These are phyloP conservation scores for Gastracanthus pulcherrimus DNA, from an alignment of 2,888 invertebrate species.

Conservation along the genomic window DNA sequence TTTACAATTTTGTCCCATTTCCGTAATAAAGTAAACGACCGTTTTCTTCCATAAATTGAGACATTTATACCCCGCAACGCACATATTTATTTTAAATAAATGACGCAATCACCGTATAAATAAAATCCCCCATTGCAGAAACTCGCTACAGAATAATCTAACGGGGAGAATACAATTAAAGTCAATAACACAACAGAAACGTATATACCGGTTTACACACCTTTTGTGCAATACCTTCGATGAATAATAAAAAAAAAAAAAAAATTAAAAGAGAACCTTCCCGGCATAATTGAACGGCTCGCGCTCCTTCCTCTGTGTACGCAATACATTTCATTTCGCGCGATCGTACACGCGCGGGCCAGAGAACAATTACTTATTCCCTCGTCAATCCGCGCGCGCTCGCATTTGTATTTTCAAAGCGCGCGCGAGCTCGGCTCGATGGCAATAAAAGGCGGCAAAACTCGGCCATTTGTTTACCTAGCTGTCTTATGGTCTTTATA, in stretches of 20 bases:
- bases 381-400: not conserved
- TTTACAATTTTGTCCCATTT: slow-evolving; percentile 37
- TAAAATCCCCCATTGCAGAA: not conserved
- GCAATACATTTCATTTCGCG: slow-evolving; percentile 3
- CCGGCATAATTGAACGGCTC: not conserved
- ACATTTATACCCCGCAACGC: slow-evolving; percentile 11
- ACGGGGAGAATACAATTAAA: slow-evolving; percentile 18
- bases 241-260: slow-evolving; percentile 22
- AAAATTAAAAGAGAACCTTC: not conserved
- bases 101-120: not conserved
- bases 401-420: no score
- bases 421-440: no score
- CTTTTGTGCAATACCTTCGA: not conserved
- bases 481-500: not conserved
- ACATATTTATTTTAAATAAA: not conserved
- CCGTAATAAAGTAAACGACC: not conserved
- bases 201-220: no score
- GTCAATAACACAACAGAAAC: not conserved
- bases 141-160: not conserved
- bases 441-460: not conserved
- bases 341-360: not conserved
- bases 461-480: not conserved
- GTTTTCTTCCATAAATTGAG: slow-evolving; percentile 25
- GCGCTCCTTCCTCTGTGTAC: no score
- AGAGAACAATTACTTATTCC: not conserved